phyloP scores from a whole-genome alignment of 2,888 invertebrate genomes.

The Phaedon cochleariae region DNA sequence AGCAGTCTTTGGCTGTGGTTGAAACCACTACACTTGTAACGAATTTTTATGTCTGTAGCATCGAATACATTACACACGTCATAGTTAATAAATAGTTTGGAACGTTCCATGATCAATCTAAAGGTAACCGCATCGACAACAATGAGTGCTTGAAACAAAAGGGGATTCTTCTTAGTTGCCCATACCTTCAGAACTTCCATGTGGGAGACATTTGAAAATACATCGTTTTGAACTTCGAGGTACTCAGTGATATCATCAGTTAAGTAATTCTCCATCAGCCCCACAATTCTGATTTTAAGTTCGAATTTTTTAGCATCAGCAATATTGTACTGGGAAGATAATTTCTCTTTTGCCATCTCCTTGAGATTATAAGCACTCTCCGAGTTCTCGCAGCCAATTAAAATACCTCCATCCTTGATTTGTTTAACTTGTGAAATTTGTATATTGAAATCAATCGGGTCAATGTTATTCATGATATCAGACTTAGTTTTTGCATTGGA shows the following conservation, averaged over 20 bases:
- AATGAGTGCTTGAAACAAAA: constrained; percentile 9
- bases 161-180: neutral
- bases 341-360: constrained; percentile 3
- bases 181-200: constrained; percentile 10
- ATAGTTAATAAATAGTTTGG: constrained; percentile 9
- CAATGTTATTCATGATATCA: constrained; percentile 12
- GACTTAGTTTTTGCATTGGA: constrained; percentile 15
- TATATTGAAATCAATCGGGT: constrained; percentile 9
- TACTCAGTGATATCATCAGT: constrained; percentile 6
- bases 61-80: constrained; percentile 15
- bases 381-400: neutral
- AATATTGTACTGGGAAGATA: constrained; percentile 8
- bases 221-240: constrained; percentile 14
- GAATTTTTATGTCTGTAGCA: constrained; percentile 5
- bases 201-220: constrained; percentile 1
- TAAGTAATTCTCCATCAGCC: constrained; percentile 13
- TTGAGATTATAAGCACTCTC: constrained; percentile 18
- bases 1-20: constrained; percentile 4
- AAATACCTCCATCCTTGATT: constrained; percentile 3
- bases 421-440: constrained; percentile 13
- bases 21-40: constrained; percentile 9
- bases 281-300: constrained; percentile 17
- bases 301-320: constrained; percentile 11
- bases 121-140: constrained; percentile 8
- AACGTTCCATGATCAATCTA: constrained; percentile 2